Evolutionary conservation across 2,888 invertebrate species (phyloP).

Genomic region (Camponotus fellah): DNA sequence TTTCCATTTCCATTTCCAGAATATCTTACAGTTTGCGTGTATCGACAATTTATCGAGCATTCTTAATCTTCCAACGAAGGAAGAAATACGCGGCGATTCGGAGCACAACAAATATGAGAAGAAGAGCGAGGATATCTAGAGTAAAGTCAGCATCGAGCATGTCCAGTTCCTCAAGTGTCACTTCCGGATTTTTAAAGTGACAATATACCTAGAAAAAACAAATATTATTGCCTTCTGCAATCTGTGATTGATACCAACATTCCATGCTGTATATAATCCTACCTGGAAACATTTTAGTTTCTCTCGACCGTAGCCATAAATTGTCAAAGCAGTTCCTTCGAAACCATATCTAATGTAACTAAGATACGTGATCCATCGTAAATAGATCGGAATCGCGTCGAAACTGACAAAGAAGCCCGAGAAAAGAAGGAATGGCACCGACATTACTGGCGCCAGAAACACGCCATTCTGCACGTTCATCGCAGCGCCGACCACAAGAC

Average conservation of each 20-base stretch:
- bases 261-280: conserved; percentile 13
- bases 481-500: conserved; percentile 97
- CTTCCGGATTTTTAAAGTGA: conserved; percentile 93
- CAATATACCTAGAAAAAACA: conserved; percentile 90
- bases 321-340: conserved; percentile 97
- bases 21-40: not conserved
- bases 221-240: not conserved
- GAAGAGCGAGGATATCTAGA: conserved; percentile 92
- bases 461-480: conserved; percentile 98
- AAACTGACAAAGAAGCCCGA: conserved; percentile 99
- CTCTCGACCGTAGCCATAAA: conserved; percentile 94
- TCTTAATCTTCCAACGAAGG: conserved; percentile 94
- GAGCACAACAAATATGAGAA: conserved; percentile 93
- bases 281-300: conserved; percentile 93
- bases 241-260: not conserved
- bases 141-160: conserved; percentile 93
- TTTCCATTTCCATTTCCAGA: conserved; percentile 15
- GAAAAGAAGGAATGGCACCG: conserved; percentile 97
- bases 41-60: conserved; percentile 89
- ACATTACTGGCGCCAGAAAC: conserved; percentile 98
- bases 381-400: conserved; percentile 97
- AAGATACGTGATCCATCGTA: conserved; percentile 97
- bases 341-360: conserved; percentile 98
- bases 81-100: conserved; percentile 94
- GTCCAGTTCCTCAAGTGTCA: conserved; percentile 95